These are phyloP conservation scores for Gymnothorax reevesii DNA, from an alignment of 2,797 vertebrate genomes.

Conservation along the genomic window DNA sequence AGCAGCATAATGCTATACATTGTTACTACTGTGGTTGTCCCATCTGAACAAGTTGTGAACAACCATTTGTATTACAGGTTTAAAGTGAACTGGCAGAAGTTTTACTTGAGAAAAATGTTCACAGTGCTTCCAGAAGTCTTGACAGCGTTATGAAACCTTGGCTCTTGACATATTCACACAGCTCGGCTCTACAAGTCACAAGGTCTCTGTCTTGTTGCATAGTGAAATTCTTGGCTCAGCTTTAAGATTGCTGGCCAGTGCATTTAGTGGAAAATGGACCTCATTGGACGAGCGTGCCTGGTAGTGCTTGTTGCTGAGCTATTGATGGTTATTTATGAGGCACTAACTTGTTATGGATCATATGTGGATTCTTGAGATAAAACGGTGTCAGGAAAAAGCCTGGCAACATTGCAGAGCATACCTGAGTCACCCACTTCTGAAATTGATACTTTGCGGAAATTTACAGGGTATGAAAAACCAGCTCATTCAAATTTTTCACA, in stretches of 20 bases:
- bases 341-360: not conserved
- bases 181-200: constrained; percentile 15
- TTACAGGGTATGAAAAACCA: not conserved
- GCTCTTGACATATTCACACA: not conserved
- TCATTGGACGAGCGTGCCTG: not conserved
- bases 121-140: constrained; percentile 11
- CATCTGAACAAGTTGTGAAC: not conserved
- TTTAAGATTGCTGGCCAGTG: not conserved
- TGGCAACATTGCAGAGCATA: not conserved
- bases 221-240: not conserved
- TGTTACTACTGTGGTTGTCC: not conserved
- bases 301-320: not conserved
- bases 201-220: not conserved
- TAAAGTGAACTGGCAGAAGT: not conserved
- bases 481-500: too few species aligned
- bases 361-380: not conserved
- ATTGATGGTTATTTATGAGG: not conserved
- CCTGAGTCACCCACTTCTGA: not conserved
- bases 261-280: not conserved
- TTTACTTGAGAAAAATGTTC: not conserved
- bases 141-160: constrained; percentile 21
- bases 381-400: not conserved
- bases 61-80: not conserved
- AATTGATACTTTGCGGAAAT: not conserved
- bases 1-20: not conserved